Percentiles rank a stretch among this genome's conserved stretches.
phyloP scores from a whole-genome alignment of 2,797 vertebrate species.

The Dipus sagitta region DNA sequence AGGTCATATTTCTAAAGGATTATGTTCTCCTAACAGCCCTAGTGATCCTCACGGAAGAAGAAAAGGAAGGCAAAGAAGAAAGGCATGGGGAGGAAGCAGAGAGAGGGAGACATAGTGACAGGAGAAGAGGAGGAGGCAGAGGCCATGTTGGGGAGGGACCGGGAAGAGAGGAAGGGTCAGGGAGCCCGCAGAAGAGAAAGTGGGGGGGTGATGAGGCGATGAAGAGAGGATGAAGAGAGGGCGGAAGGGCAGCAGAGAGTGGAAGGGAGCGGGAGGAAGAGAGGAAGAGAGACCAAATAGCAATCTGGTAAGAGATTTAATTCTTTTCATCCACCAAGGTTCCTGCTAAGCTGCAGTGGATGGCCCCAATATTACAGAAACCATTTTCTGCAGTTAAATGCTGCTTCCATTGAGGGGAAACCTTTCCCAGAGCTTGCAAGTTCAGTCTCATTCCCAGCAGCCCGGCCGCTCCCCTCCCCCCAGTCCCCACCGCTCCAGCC shows the following conservation, averaged over 20 bases:
- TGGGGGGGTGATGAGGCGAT: neutral
- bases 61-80: conserved; percentile 29
- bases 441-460: conserved; percentile 26
- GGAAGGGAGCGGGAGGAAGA: neutral
- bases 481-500: neutral
- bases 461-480: neutral
- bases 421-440: conserved; percentile 7
- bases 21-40: conserved; percentile 22
- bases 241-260: neutral
- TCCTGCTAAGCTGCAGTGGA: neutral
- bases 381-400: conserved; percentile 19
- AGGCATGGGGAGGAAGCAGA: neutral
- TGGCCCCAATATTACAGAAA: conserved; percentile 41
- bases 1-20: conserved; percentile 58
- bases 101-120: neutral
- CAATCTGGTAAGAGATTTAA: conserved; percentile 38
- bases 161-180: conserved; percentile 2
- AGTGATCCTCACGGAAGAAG: neutral
- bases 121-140: neutral
- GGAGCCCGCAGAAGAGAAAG: neutral
- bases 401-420: conserved; percentile 31
- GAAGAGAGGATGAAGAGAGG: neutral
- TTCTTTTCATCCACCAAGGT: conserved; percentile 26
- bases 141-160: neutral
- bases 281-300: neutral